Evolutionary conservation across 1,140 invertebrate genomes (phyloP), one percentile per base, ranked within the genome.

Genomic region (Trichonephila clavata): DNA sequence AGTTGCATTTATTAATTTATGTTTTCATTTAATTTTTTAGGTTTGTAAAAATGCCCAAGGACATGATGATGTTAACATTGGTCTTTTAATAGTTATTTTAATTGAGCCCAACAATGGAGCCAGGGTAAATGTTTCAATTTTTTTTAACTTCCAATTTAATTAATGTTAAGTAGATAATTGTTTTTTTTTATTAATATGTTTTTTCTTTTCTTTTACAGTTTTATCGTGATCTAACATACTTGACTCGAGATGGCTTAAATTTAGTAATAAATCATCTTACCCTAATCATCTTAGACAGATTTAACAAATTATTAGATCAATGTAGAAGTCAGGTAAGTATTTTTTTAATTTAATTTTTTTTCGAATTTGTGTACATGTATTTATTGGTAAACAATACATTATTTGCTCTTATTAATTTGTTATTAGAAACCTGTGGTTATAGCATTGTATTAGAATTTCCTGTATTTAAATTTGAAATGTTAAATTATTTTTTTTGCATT

Each of bases 181-280:
- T 10, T 5, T 13, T 84, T 59, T 59, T 18, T 24, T 4, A 59
- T 10, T 4, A 84, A 24, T 16, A 84, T n/a, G 7, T 14, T 57
- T 13, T 57, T 14, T n/a, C 0, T 84, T n/a, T 59, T 59, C 59
- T 7, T 24, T 84, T 84, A 18, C 95, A 97, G 97, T 97, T 97
- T 96, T 99, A 98, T 95, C 97, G 98, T 95, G 98, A 99, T 96
- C 96, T 99, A 94, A 98, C 98, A 2, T 96, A 99, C 65, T 97
- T 99, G 39, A 97, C 97, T 6, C 96, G 98, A 95, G 99, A 99
- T 96, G 98, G 98, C 63, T 96, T 99, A 94, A 97, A 96, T 83
- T 97, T 97, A 94, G 97, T 99, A 90, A 96, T 99, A 65, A 97
- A 96, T 83, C 97, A 98, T 95, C 96, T 99, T 18, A 98, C 97